Percentiles rank a stretch among this genome's conserved stretches.
Conservation (phyloP, 1,140 invertebrate species). For the Metaphire vulgaris region DNA sequence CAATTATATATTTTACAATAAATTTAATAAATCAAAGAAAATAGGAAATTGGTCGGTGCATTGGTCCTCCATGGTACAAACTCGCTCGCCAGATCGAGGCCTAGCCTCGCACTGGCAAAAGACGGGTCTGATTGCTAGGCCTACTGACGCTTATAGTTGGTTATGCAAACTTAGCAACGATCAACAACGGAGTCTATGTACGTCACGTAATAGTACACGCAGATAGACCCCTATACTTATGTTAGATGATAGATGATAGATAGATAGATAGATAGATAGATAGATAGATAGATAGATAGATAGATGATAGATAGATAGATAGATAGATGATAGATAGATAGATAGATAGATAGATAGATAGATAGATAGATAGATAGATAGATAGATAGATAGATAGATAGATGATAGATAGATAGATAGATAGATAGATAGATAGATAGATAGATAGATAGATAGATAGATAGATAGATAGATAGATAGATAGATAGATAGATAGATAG, state of each 20-base stretch:
- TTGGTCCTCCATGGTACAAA: too few species aligned
- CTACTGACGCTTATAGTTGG: not conserved
- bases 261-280: not conserved
- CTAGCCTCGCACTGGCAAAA: not conserved
- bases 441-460: conserved; percentile 3
- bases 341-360: not conserved
- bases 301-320: not conserved
- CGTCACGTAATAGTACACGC: not conserved
- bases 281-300: not conserved
- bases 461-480: conserved; percentile 3
- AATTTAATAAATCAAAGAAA: too few species aligned
- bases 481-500: conserved; percentile 3
- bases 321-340: not conserved
- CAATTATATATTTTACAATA: too few species aligned
- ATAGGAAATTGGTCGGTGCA: too few species aligned
- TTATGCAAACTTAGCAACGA: too few species aligned
- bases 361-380: conserved; percentile 1
- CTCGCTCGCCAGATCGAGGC: not conserved
- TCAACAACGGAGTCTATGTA: not conserved
- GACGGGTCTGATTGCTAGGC: not conserved
- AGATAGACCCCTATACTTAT: not conserved
- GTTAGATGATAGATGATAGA: not conserved
- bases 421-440: conserved; percentile 3
- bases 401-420: conserved; percentile 3
- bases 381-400: not conserved